Conservation (phyloP, 2,888 invertebrate genomes). For the Noctua janthina region DNA sequence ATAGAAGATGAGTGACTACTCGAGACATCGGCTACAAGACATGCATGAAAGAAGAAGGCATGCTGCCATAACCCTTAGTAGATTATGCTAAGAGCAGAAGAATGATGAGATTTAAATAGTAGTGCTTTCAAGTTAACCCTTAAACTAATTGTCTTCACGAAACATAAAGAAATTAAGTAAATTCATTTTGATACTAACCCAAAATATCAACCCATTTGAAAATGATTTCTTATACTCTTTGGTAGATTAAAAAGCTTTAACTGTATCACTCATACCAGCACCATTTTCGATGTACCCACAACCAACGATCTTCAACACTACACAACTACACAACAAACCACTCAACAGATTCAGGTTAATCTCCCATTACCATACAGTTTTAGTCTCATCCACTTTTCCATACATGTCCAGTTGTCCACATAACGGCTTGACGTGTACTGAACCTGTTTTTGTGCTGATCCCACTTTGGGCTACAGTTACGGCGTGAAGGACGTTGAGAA, state of each 20-base stretch:
- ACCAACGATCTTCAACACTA: not conserved
- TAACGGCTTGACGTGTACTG: slow-evolving; percentile 55
- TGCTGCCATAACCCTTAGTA: not conserved
- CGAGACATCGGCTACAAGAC: no score
- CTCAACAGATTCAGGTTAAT: slow-evolving; percentile 53
- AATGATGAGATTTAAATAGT: no score
- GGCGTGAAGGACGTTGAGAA: slow-evolving; percentile 46
- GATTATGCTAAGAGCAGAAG: not conserved
- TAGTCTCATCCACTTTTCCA: slow-evolving; percentile 52
- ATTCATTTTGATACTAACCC: not conserved
- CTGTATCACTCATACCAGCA: slow-evolving; percentile 8
- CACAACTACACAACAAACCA: slow-evolving; percentile 31
- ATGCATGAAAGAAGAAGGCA: no score
- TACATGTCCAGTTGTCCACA: slow-evolving; percentile 38
- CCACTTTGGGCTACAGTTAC: slow-evolving; percentile 48
- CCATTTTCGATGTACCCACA: not conserved
- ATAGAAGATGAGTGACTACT: no score
- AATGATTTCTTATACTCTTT: not conserved
- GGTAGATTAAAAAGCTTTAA: not conserved
- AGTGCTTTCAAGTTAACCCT: not conserved
- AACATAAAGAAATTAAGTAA: no score
- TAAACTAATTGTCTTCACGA: no score
- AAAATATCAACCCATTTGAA: not conserved
- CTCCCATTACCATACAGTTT: slow-evolving; percentile 62
- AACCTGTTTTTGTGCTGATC: slow-evolving; percentile 49